Evolutionary conservation across 2,888 invertebrate species (phyloP), one percentile per base, ranked within the genome.

Genomic region (Acanthosepion lycidas): DNA sequence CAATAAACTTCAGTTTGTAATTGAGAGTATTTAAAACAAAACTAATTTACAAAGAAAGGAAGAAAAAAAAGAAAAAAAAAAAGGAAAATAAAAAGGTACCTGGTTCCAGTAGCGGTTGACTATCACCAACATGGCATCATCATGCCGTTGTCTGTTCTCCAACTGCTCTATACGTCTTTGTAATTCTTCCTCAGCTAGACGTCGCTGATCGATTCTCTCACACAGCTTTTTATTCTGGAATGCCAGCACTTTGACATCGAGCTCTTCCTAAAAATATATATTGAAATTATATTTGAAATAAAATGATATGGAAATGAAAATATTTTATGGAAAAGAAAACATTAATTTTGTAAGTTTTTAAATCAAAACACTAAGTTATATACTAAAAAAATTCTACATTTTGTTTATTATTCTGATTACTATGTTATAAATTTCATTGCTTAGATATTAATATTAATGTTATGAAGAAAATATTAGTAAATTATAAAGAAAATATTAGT

Each of bases 211-310:
- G 26, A 97, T 97, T 55, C 97, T 96, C 96, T 98, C 98, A 64
- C 99, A 98, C 94, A 99, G 98, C 97, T 99, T 99, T 97, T 99
- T 99, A 97, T 99, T 99, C 98, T 99, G 99, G 97, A 99, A 99
- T 97, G 99, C 99, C 91, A 99, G 98, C 95, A 99, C 99, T 98
- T 99, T 99, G 97, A 99, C 99, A 97, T 99, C 99, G 98, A 99
- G 98, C 98, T 99, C 99, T 97, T 99, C 99, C 96, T 99, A 95
- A 78, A 78, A 78, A 12, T 78, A 78, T 9, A n/a, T n/a, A 15
- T n/a, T 15, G 1, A 28, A 42, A 42, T 42, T 42, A 42, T 42
- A 42, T 42, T 78, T 15, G 59, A 59, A 59, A n/a, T 6, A 1
- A 78, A n/a, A n/a, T 28, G 0, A n/a, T 4, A n/a, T 78, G 3